These are phyloP conservation scores for Zapornia atra DNA, from an alignment of 2,113 vertebrate species.

Conservation along the genomic window DNA sequence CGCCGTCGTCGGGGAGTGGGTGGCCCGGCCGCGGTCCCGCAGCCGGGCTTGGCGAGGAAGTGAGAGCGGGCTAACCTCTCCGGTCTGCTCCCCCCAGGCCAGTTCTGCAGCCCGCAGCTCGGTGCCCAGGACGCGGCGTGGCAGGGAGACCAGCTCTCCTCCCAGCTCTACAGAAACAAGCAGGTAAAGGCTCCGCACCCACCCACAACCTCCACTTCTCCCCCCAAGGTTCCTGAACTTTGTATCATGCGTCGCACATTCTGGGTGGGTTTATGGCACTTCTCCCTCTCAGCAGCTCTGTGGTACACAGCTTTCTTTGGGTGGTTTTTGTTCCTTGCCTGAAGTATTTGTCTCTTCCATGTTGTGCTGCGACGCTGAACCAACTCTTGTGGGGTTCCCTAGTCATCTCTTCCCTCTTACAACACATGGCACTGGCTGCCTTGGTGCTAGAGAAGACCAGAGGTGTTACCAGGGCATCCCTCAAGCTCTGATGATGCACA, in stretches of 20 bases:
- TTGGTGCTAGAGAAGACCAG: background rate
- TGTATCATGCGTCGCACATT: background rate
- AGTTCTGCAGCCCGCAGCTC: background rate
- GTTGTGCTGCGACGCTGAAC: background rate
- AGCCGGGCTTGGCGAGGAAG: background rate
- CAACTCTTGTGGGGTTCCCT: background rate
- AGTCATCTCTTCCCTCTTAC: background rate
- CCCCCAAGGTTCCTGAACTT: background rate
- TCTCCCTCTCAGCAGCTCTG: background rate
- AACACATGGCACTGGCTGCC: background rate
- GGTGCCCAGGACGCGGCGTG: constrained; percentile 65
- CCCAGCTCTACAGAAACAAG: constrained; percentile 90
- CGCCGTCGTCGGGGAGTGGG: too few species aligned
- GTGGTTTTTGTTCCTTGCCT: background rate
- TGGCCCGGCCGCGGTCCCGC: background rate
- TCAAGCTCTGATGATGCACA: background rate
- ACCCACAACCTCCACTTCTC: fast-evolving
- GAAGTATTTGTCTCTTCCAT: background rate
- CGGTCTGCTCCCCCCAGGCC: constrained; percentile 33
- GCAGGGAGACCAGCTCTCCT: constrained; percentile 81
- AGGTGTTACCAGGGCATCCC: too few species aligned
- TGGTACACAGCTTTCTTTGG: background rate
- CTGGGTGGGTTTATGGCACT: background rate
- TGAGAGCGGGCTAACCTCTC: background rate
- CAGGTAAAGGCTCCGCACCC: constrained; percentile 77